Evolutionary conservation across 2,113 vertebrate species (phyloP).

Genomic region (Ptychochromis oligacanthus): DNA sequence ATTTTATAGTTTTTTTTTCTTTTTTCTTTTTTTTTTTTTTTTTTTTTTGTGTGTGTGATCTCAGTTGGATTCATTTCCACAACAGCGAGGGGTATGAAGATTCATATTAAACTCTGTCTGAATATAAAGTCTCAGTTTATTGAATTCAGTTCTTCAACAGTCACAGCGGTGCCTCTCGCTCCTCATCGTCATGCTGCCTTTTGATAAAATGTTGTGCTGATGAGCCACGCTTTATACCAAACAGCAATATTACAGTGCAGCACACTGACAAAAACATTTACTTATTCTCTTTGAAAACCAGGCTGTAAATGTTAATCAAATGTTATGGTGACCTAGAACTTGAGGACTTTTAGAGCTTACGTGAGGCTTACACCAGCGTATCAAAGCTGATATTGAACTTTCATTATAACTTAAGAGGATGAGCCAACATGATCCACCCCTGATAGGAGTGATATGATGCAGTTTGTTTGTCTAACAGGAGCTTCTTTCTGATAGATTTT

Average conservation of each 20-base stretch:
- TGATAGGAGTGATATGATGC: constrained; percentile 16
- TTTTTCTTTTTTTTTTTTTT: no score
- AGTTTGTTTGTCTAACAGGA: constrained; percentile 8
- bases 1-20: no score
- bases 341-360: constrained; percentile 21
- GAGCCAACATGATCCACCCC: not conserved
- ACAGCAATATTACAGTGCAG: not conserved
- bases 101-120: constrained; percentile 1
- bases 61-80: constrained; percentile 3
- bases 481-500: not conserved
- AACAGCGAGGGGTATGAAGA: not conserved
- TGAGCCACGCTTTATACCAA: constrained; percentile 1
- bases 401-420: constrained; percentile 4
- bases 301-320: constrained; percentile 25
- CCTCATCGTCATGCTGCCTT: not conserved
- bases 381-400: constrained; percentile 25
- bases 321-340: constrained; percentile 25
- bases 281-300: constrained; percentile 11
- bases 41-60: not conserved
- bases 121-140: constrained; percentile 2
- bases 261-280: not conserved
- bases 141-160: constrained; percentile 7
- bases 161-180: not conserved
- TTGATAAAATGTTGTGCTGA: not conserved
- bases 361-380: not conserved